Conservation (phyloP, 2,888 invertebrate genomes). For the Leuctra nigra region DNA sequence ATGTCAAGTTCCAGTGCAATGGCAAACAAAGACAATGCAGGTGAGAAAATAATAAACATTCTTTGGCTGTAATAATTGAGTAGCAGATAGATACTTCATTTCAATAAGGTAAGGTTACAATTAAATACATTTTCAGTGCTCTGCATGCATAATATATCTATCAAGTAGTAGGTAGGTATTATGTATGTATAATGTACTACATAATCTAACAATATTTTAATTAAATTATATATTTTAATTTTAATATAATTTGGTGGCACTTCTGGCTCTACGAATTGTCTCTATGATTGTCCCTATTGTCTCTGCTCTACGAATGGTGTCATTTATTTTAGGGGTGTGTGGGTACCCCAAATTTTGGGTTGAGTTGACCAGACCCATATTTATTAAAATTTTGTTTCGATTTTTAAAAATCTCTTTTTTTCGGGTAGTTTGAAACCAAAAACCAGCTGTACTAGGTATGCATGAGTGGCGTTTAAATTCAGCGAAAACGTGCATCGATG, state of each 20-base stretch:
- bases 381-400: not conserved
- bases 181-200: too few relatives aligned
- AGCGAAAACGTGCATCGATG: too few relatives aligned
- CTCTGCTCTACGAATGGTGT: not conserved
- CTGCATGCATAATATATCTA: not conserved
- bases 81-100: too few relatives aligned
- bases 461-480: too few relatives aligned
- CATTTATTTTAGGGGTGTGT: slow-evolving; percentile 20
- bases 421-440: too few relatives aligned
- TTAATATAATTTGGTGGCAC: not conserved
- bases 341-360: not conserved
- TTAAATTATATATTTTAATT: too few relatives aligned
- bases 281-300: slow-evolving; percentile 15
- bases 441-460: too few relatives aligned
- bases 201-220: too few relatives aligned
- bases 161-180: too few relatives aligned
- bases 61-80: too few relatives aligned
- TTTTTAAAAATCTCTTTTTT: not conserved
- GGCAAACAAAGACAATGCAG: slow-evolving; percentile 69
- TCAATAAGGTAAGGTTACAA: too few relatives aligned
- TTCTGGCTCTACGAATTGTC: not conserved
- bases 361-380: not conserved
- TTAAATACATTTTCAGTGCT: not conserved
- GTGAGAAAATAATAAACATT: too few relatives aligned
- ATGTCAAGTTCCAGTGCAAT: slow-evolving; percentile 62